Evolutionary conservation across 2,888 invertebrate genomes (phyloP).

Genomic region (Endomychus coccineus): DNA sequence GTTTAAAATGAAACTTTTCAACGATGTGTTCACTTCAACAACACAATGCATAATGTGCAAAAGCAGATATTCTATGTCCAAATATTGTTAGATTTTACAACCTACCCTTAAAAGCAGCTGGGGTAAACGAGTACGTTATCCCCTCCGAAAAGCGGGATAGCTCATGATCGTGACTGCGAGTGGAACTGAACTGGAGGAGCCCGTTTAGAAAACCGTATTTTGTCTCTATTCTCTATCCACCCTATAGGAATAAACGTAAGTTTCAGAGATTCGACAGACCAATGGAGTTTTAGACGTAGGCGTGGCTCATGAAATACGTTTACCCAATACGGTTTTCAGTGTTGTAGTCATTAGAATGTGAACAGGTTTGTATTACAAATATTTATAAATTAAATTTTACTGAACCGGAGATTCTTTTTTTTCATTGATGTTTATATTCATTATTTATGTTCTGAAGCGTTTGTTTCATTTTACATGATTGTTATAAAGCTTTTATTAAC

Average conservation of each 20-base stretch:
- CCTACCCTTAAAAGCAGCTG: slow-evolving; percentile 38
- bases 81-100: slow-evolving; percentile 43
- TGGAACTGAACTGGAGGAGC: slow-evolving; percentile 17
- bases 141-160: slow-evolving; percentile 22
- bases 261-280: slow-evolving; percentile 42
- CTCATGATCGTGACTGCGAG: not conserved
- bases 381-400: too few species aligned
- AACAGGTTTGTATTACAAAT: too few species aligned
- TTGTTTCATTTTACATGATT: too few species aligned
- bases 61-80: slow-evolving; percentile 41
- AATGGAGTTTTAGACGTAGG: slow-evolving; percentile 41
- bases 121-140: slow-evolving; percentile 31
- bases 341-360: slow-evolving; percentile 29
- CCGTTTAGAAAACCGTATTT: slow-evolving; percentile 37
- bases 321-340: slow-evolving; percentile 44
- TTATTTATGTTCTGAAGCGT: too few species aligned
- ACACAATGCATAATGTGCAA: slow-evolving; percentile 41
- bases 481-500: too few species aligned
- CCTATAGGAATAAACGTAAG: slow-evolving; percentile 45
- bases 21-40: slow-evolving; percentile 33
- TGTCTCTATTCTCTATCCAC: slow-evolving; percentile 35
- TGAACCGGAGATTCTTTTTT: too few species aligned
- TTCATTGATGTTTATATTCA: too few species aligned
- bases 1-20: too few species aligned
- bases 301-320: slow-evolving; percentile 43